A percentile compares a stretch with the other conserved stretches of the same genome.
Conservation (phyloP, 2,888 invertebrate species). For the Phortica magna region DNA sequence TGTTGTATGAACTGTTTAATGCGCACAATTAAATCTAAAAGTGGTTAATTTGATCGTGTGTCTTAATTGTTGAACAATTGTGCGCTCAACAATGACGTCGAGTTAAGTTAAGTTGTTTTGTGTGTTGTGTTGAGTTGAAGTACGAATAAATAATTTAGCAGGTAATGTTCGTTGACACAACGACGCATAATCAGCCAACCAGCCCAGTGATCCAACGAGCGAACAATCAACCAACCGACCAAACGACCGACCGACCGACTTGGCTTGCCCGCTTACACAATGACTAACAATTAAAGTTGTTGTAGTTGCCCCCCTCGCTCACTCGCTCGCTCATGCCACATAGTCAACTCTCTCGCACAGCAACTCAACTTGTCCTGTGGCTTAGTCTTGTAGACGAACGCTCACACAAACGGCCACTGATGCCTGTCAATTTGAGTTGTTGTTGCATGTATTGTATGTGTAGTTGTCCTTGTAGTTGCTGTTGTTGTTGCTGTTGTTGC, state of each 20-base stretch:
- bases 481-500: neutral
- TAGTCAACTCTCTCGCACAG: neutral
- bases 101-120: neutral
- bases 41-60: slow-evolving; percentile 32
- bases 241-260: neutral
- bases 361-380: neutral
- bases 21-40: slow-evolving; percentile 26
- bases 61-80: slow-evolving; percentile 35
- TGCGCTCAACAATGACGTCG: neutral
- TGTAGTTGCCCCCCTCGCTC: neutral
- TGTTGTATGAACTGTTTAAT: slow-evolving; percentile 15
- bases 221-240: neutral
- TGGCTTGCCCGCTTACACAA: neutral
- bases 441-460: no score
- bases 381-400: no score
- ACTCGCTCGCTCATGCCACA: neutral
- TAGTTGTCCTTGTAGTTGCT: neutral
- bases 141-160: slow-evolving; percentile 16
- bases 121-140: neutral
- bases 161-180: slow-evolving; percentile 20
- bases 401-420: no score
- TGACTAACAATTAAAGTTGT: neutral
- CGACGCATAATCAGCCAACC: slow-evolving; percentile 4
- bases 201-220: neutral
- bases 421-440: no score